phyloP scores from a whole-genome alignment of 2,888 invertebrate species.

The Habrosyne pyritoides region DNA sequence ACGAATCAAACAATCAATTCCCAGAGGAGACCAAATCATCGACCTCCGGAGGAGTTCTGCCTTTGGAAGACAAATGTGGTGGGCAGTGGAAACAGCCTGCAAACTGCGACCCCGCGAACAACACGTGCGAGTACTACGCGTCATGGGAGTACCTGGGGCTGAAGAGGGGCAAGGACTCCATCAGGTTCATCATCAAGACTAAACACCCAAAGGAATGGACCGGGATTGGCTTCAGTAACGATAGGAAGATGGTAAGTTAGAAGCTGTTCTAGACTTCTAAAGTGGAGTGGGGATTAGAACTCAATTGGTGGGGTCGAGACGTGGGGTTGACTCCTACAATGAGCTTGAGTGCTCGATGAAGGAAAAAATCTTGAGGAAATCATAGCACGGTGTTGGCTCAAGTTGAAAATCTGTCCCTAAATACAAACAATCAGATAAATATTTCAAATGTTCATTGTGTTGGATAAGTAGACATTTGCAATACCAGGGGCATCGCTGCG shows the following conservation, averaged over 20 bases:
- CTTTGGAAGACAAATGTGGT: conserved; percentile 84
- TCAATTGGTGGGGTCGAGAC: too few relatives aligned
- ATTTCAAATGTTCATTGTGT: too few relatives aligned
- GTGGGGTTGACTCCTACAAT: too few relatives aligned
- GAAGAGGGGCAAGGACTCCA: conserved; percentile 86
- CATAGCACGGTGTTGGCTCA: too few relatives aligned
- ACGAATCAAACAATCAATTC: conserved; percentile 17
- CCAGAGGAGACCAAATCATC: conserved; percentile 77
- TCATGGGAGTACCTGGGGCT: conserved; percentile 90
- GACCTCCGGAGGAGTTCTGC: conserved; percentile 62
- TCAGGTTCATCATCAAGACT: conserved; percentile 91
- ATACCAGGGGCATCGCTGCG: too few relatives aligned
- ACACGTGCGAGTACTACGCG: conserved; percentile 90
- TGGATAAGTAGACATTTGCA: too few relatives aligned
- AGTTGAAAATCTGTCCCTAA: too few relatives aligned
- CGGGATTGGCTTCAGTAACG: conserved; percentile 94
- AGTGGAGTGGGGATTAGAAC: too few relatives aligned
- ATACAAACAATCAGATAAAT: too few relatives aligned
- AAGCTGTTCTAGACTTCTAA: too few relatives aligned
- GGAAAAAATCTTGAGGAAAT: too few relatives aligned
- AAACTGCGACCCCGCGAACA: conserved; percentile 85
- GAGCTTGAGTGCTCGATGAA: too few relatives aligned
- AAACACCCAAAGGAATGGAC: conserved; percentile 93
- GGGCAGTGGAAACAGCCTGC: conserved; percentile 91
- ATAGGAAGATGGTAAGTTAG: conserved; percentile 92